Evolutionary conservation across 2,113 vertebrate genomes (phyloP), one percentile per base, ranked within the genome.

Genomic region (Dipodomys stephensi): DNA sequence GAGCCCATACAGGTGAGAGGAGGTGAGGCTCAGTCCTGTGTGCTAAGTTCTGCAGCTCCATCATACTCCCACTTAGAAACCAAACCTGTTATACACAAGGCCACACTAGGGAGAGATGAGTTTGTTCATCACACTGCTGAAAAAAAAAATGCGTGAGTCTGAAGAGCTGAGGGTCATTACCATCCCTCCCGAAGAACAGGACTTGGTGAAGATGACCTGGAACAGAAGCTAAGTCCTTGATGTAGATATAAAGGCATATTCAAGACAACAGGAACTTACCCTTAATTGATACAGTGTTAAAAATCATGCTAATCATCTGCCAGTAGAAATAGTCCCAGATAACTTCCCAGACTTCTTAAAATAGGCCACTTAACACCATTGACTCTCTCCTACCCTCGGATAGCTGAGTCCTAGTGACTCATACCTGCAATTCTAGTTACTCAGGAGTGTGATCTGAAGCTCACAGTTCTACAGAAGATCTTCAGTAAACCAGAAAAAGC

Each of bases 241-340:
- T 44, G 25, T 15, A 64, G 73, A n/a, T 46, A 39, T 68, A 77
- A 71, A 11, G 32, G 19, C 13, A 65, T 81, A 62, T 83, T 83
- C 72, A 53, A 90, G 22, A 46, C 69, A 84, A 64, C n/a, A 94
- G 71, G 81, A 68, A 88, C 7, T 15, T 67, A 81, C 32, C 57
- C 81, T 57, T 77, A 68, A 90, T 32, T 93, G 30, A 87, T 67
- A 84, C 6, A 93, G 49, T n/a, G 49, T 78, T 88, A 94, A 44
- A 84, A 86, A 49, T 12, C 49, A 49, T 49, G 12, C 49, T 80
- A 20, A 22, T 79, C 27, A 65, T 85, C 74, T 92, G 53, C 32
- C 18, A 85, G 7, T 60, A 67, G 69, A 83, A 74, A 83, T 73
- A 35, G 6, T 53, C 30, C 13, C 0, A 22, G 35, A 60, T 15